Percentiles rank a stretch among this genome's conserved stretches.
These are phyloP conservation scores for Garrulus glandarius DNA, from an alignment of 2,797 vertebrate species.

Conservation along the genomic window DNA sequence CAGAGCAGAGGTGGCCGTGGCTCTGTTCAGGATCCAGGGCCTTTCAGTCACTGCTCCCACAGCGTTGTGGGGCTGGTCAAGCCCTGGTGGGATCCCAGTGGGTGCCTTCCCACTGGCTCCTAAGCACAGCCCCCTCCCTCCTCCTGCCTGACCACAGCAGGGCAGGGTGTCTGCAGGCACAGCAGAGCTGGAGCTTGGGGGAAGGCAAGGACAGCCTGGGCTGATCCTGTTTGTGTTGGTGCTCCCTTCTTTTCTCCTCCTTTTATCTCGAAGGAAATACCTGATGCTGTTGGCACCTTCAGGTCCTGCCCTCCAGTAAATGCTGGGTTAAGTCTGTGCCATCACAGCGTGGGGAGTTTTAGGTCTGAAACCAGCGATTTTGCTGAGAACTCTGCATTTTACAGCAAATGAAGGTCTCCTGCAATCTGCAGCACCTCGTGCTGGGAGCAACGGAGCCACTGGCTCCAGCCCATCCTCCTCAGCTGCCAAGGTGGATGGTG, in stretches of 20 bases:
- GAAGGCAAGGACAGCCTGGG: background rate
- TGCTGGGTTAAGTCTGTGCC: fast-evolving
- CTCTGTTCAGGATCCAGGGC: background rate
- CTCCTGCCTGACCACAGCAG: background rate
- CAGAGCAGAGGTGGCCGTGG: background rate
- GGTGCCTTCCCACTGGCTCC: background rate
- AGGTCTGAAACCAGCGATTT: background rate
- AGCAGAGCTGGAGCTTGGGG: background rate
- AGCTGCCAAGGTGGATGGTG: background rate
- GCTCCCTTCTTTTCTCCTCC: background rate
- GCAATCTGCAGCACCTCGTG: fast-evolving
- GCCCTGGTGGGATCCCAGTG: background rate
- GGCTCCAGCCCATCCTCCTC: background rate
- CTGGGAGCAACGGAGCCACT: fast-evolving
- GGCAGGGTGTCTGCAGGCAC: background rate
- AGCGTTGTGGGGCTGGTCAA: fast-evolving
- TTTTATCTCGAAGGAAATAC: background rate
- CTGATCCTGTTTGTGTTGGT: background rate
- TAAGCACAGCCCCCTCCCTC: background rate
- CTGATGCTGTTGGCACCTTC: background rate
- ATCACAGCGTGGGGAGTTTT: fast-evolving
- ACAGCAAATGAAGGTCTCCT: background rate
- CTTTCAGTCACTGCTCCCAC: fast-evolving
- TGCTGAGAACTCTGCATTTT: background rate
- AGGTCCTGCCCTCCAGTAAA: background rate